Evolutionary conservation across 2,797 vertebrate species (phyloP), one percentile per base, ranked within the genome.

Genomic region (Paratrypauchen microcephalus): DNA sequence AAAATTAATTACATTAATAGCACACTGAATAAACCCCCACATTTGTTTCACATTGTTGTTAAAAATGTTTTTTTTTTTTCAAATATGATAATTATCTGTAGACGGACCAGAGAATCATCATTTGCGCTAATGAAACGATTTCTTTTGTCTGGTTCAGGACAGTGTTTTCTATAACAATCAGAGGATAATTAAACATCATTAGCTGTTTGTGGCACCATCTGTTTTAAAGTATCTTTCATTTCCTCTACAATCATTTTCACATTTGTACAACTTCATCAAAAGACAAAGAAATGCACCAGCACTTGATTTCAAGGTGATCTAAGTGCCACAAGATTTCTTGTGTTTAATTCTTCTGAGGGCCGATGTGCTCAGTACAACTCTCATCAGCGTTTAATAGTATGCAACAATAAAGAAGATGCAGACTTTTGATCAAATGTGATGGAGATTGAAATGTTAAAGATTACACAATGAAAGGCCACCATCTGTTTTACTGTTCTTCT

Each of bases 211-310:
- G 71, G 75, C 82, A 80, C 89, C 90, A 92, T 92, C 90, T 92
- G 87, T 88, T 92, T 88, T 56, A 58, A 79, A 58, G 62, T 83
- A 84, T 87, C 86, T 81, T 86, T 89, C 82, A 73, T 83, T 84
- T 86, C 69, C 79, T 82, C 81, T 78, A 18, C 78, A 80, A 83
- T 91, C 90, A 80, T 87, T 91, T 89, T 75, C 84, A 80, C 68
- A 81, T 87, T 89, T 82, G 73, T 77, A 82, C 77, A 92, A 92
- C 86, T 92, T 91, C 74, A 87, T 93, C 90, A 93, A 92, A 93
- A 83, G 84, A 84, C 76, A 79, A 77, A 62, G 76, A 78, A 85
- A 81, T 88, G 88, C 84, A 88, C 92, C 90, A 90, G 82, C 80
- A 79, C 78, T 83, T 76, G 69, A 71, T 91, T 91, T 91, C 77